Percentiles rank a stretch among this genome's conserved stretches.
These are phyloP conservation scores for Tauraco erythrolophus DNA, from an alignment of 2,113 vertebrate species.

Conservation along the genomic window DNA sequence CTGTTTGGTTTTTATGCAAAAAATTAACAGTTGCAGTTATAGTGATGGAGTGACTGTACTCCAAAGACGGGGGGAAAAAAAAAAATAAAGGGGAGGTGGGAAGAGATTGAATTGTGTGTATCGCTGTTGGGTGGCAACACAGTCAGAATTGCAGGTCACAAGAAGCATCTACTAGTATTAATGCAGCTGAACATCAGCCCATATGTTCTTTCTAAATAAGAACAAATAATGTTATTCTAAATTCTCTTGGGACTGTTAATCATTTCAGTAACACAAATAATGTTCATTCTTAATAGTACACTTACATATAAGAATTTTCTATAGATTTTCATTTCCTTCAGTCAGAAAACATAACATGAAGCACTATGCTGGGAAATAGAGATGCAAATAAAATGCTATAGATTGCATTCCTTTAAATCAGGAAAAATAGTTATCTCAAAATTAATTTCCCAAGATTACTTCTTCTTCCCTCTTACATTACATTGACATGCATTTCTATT, in stretches of 20 bases:
- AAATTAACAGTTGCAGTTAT: neutral
- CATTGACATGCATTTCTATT: neutral
- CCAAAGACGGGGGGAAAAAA: neutral
- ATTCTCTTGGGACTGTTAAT: neutral
- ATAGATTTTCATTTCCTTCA: neutral
- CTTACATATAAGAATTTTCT: neutral
- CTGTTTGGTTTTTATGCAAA: neutral
- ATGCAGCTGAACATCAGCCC: neutral
- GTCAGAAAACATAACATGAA: neutral
- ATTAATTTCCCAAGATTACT: neutral
- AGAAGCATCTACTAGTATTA: neutral
- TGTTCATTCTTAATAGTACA: neutral
- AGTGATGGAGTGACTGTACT: neutral
- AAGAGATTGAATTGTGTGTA: neutral
- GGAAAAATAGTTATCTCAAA: neutral
- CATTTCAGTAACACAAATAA: neutral
- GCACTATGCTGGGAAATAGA: neutral
- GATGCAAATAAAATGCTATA: neutral
- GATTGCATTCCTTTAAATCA: neutral
- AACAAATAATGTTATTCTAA: neutral
- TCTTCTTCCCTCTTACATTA: neutral
- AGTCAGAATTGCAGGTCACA: neutral
- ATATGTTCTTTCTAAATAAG: neutral
- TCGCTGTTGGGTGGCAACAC: neutral
- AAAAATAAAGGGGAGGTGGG: neutral